phyloP scores from a whole-genome alignment of 2,113 vertebrate species.

The Pelusios castaneus region DNA sequence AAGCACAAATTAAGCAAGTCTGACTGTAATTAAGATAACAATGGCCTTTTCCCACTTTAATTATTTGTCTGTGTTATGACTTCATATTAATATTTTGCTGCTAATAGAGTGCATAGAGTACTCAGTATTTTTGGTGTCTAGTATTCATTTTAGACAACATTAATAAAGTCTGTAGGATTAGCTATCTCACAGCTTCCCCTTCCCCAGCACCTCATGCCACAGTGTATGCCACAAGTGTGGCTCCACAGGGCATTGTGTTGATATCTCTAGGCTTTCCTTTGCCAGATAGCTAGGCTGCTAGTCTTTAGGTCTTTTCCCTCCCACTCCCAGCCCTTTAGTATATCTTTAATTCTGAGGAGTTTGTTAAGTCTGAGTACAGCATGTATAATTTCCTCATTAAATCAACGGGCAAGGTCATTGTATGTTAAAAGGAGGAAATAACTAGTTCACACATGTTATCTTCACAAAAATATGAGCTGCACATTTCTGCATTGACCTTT shows the following conservation, averaged over 20 bases:
- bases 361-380: slow-evolving; percentile 70
- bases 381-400: slow-evolving; percentile 78
- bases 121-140: not conserved
- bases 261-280: slow-evolving; percentile 33
- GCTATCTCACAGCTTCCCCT: not conserved
- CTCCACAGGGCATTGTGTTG: slow-evolving; percentile 9
- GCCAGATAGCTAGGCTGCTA: slow-evolving; percentile 36
- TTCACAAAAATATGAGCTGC: slow-evolving; percentile 63
- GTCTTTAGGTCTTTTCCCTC: slow-evolving; percentile 15
- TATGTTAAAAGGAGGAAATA: slow-evolving; percentile 70
- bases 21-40: not conserved
- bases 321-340: slow-evolving; percentile 13
- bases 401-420: slow-evolving; percentile 73
- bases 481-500: slow-evolving; percentile 68
- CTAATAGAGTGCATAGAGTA: not conserved
- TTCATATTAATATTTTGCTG: not conserved
- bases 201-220: not conserved
- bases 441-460: slow-evolving; percentile 62
- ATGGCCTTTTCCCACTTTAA: not conserved
- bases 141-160: not conserved
- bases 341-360: slow-evolving; percentile 58
- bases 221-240: not conserved
- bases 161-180: not conserved
- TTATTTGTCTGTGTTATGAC: not conserved
- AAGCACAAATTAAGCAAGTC: not conserved